Conservation (phyloP, 2,113 vertebrate species). For the Romanogobio albipinnatus region DNA sequence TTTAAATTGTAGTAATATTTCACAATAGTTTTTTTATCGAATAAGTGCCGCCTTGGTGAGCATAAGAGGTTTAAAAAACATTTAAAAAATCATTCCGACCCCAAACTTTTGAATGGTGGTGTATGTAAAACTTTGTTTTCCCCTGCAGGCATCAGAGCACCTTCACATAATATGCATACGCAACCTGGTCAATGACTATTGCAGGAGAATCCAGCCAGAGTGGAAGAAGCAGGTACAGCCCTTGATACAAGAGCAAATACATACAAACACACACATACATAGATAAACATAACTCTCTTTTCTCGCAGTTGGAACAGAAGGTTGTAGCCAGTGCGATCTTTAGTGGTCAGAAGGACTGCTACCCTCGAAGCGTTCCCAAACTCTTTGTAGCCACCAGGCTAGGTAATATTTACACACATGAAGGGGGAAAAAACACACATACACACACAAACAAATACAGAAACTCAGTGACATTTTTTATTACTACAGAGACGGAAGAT, state of each 20-base stretch:
- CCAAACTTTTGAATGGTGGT: not conserved
- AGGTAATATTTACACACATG: constrained; percentile 69
- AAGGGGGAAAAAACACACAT: not conserved
- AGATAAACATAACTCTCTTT: not conserved
- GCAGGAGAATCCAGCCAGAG: constrained; percentile 90
- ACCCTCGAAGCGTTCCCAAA: constrained; percentile 89
- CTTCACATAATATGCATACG: constrained; percentile 83
- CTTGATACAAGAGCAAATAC: not conserved
- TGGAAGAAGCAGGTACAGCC: constrained; percentile 92
- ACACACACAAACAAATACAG: not conserved
- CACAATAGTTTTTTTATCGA: not conserved
- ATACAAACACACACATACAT: not conserved
- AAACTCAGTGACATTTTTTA: not conserved
- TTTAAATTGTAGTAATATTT: not conserved
- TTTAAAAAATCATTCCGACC: not conserved
- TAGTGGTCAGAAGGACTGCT: constrained; percentile 93
- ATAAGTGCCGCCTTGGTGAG: not conserved
- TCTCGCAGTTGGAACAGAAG: constrained; percentile 89
- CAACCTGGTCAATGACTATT: constrained; percentile 94
- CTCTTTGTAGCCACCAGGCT: constrained; percentile 93
- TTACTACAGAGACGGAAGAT: constrained; percentile 83
- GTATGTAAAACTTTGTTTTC: not conserved
- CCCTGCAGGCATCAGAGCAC: constrained; percentile 83
- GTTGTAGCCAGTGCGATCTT: constrained; percentile 94
- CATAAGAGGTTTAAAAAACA: not conserved